phyloP scores from a whole-genome alignment of 2,113 vertebrate species.

The Meriones unguiculatus region DNA sequence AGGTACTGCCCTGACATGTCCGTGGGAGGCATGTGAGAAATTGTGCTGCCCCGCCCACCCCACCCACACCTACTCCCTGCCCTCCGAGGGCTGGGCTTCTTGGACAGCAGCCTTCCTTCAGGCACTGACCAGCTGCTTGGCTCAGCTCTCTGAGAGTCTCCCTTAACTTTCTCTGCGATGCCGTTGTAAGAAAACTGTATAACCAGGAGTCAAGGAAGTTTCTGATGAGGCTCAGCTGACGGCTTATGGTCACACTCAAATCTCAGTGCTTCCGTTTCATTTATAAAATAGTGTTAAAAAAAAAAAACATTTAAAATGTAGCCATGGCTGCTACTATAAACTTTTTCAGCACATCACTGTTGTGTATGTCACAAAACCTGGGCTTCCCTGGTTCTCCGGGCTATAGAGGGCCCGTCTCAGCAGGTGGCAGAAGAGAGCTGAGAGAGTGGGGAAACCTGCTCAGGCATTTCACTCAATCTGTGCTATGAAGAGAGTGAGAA shows the following conservation, averaged over 20 bases:
- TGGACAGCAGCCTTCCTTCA: background rate
- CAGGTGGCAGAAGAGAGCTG: constrained; percentile 79
- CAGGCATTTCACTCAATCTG: background rate
- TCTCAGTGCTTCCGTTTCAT: background rate
- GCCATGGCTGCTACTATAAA: background rate
- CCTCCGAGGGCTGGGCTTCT: background rate
- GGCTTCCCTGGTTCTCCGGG: background rate
- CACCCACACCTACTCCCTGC: no score
- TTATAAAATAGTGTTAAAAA: background rate
- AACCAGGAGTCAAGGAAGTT: background rate
- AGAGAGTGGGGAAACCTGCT: background rate
- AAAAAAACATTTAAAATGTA: background rate
- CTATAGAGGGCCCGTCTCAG: background rate
- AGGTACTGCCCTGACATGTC: background rate
- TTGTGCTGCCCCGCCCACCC: no score
- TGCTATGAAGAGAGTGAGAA: background rate
- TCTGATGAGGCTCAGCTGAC: background rate
- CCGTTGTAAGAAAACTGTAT: background rate
- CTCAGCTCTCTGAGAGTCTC: background rate
- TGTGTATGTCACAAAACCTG: background rate
- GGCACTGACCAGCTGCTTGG: background rate
- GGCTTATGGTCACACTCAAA: background rate
- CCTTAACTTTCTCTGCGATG: background rate
- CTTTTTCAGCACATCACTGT: rapidly evolving
- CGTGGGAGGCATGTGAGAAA: background rate